These are phyloP conservation scores for Numenius phaeopus DNA, from an alignment of 2,797 vertebrate genomes.

Conservation along the genomic window DNA sequence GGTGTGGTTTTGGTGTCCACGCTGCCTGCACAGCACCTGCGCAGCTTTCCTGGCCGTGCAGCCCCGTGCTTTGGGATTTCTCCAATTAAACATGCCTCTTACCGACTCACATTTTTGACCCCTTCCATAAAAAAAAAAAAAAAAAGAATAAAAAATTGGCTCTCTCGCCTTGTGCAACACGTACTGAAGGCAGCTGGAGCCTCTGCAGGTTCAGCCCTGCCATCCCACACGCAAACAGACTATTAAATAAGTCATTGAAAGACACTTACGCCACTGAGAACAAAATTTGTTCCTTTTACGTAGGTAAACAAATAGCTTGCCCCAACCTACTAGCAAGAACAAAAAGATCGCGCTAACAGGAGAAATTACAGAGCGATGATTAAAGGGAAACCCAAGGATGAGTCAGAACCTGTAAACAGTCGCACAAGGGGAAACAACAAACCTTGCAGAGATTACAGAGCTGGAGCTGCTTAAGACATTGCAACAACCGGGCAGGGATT, in stretches of 20 bases:
- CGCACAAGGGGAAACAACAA: not conserved
- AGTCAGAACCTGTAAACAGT: not conserved
- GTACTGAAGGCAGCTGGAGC: not conserved
- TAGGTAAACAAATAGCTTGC: not conserved
- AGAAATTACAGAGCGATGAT: not conserved
- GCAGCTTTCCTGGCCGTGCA: not conserved
- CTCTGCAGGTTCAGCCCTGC: not conserved
- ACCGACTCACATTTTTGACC: not conserved
- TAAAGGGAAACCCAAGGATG: not conserved
- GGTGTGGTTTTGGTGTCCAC: not conserved
- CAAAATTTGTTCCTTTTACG: not conserved
- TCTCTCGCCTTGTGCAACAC: rapidly evolving
- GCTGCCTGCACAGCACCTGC: not conserved
- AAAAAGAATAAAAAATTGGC: not conserved
- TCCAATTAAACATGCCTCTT: not conserved
- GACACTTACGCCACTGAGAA: rapidly evolving
- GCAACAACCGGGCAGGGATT: not conserved
- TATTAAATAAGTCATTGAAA: not conserved
- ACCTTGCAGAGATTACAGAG: not conserved
- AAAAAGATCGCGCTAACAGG: not conserved
- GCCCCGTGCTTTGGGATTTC: not conserved
- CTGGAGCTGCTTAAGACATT: not conserved
- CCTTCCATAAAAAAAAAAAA: not conserved
- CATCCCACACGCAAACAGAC: not conserved
- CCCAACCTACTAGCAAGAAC: not conserved